phyloP scores from a whole-genome alignment of 2,113 vertebrate genomes.

The Symphodus melops region DNA sequence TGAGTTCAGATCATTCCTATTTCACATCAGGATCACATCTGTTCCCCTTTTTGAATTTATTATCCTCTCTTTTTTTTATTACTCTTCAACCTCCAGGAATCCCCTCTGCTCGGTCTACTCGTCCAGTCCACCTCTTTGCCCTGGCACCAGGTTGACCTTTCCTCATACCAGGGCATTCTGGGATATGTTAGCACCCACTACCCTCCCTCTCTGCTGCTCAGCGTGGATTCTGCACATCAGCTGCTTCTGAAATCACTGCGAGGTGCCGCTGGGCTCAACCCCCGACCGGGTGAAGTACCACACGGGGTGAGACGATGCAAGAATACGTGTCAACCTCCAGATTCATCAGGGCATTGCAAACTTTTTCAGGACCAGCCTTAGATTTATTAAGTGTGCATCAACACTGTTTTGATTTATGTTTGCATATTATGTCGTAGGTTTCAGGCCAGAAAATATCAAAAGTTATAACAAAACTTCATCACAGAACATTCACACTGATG shows the following conservation, averaged over 20 bases:
- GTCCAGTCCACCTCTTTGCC: constrained; percentile 92
- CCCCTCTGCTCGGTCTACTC: constrained; percentile 89
- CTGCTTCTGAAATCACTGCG: constrained; percentile 89
- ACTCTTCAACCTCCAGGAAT: constrained; percentile 84
- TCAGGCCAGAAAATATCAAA: background rate
- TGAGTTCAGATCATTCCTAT: constrained; percentile 65
- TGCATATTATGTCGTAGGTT: background rate
- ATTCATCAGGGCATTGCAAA: background rate
- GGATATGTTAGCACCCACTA: constrained; percentile 93
- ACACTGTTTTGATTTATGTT: background rate
- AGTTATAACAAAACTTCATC: background rate
- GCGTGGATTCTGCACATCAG: constrained; percentile 84
- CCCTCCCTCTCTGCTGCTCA: constrained; percentile 88
- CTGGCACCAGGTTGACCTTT: constrained; percentile 91
- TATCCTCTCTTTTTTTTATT: background rate
- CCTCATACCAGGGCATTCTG: constrained; percentile 90
- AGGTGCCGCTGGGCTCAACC: constrained; percentile 89
- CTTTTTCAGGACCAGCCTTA: background rate
- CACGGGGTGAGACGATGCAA: constrained; percentile 85
- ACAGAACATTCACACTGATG: background rate
- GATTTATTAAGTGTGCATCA: background rate
- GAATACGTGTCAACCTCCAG: constrained; percentile 5
- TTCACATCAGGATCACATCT: background rate
- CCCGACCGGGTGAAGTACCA: constrained; percentile 76
- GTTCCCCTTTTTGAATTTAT: background rate